Conservation (phyloP, 2,797 vertebrate genomes). For the Pipistrellus nathusii region DNA sequence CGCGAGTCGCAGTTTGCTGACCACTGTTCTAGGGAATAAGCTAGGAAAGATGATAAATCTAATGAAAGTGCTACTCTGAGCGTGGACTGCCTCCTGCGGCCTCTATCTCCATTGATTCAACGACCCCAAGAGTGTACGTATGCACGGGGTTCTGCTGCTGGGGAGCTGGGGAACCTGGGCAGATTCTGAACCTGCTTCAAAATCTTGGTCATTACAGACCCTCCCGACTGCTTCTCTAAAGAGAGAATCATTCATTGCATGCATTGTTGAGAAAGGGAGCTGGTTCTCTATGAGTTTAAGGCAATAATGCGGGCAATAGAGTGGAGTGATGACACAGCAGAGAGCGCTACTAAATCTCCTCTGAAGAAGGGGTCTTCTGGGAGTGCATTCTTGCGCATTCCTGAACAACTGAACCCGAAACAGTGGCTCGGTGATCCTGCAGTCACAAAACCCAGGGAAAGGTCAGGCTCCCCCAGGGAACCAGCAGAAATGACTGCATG, state of each 20-base stretch:
- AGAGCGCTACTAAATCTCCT: slow-evolving; percentile 31
- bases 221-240: slow-evolving; percentile 43
- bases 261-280: not conserved
- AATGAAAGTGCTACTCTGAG: not conserved
- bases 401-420: slow-evolving; percentile 53
- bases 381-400: slow-evolving; percentile 45
- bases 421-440: slow-evolving; percentile 32
- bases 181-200: not conserved
- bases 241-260: not conserved
- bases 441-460: slow-evolving; percentile 54
- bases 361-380: not conserved
- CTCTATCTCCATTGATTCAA: not conserved
- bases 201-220: slow-evolving; percentile 13
- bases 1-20: no score
- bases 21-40: not conserved
- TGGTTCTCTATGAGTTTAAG: not conserved
- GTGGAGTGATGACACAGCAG: slow-evolving; percentile 35
- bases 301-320: not conserved
- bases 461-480: slow-evolving; percentile 37
- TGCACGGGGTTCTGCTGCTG: not conserved
- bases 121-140: not conserved
- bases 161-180: not conserved
- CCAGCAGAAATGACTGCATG: slow-evolving; percentile 58
- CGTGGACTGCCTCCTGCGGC: not conserved
- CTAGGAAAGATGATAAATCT: slow-evolving; percentile 16